Evolutionary conservation across 2,888 invertebrate species (phyloP), one percentile per base, ranked within the genome.

Genomic region (Cephus spinipes): DNA sequence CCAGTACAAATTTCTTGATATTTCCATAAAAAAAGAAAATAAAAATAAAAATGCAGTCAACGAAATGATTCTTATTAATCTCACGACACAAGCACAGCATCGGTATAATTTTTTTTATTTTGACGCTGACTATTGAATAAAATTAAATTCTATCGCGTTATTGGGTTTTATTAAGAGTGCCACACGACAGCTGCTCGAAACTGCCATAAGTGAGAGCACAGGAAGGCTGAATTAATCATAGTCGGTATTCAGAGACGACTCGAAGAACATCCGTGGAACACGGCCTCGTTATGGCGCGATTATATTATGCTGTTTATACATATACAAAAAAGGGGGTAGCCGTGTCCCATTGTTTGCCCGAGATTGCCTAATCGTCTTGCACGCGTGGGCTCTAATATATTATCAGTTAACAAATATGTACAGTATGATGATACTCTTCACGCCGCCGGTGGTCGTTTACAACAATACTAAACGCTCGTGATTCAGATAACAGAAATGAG

Each of bases 281-380:
- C 82, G 83, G 81, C 81, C 81, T 82, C 81, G 81, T 84, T 84
- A 79, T 81, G 82, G 80, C 79, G 81, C 81, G 78, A 82, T 83
- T 80, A 80, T 76, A 73, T 79, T 80, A 80, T 79, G 76, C 77
- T 23, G 69, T 69, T 40, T 81, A 81, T 76, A 34, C 74, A 36
- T 75, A 80, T 73, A 69, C 34, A 75, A 73, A 79, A 81, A 81
- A 40, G 40, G 40, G 78, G 73, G 79, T 77, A 81, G 83, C 82
- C 83, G 81, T 79, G 80, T 76, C 77, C 80, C 85, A 84, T 83
- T 85, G 82, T 82, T 79, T 79, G 82, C 82, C 80, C 79, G 82
- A 80, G 86, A 86, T 87, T 86, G 86, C 82, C 78, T 79, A 83
- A 85, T 83, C 83, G 77, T 83, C 75, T 79, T 77, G 73, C 80